Base-by-base conservation (phyloP, 2,797 vertebrate species). In the Ficedula albicollis region DNA sequence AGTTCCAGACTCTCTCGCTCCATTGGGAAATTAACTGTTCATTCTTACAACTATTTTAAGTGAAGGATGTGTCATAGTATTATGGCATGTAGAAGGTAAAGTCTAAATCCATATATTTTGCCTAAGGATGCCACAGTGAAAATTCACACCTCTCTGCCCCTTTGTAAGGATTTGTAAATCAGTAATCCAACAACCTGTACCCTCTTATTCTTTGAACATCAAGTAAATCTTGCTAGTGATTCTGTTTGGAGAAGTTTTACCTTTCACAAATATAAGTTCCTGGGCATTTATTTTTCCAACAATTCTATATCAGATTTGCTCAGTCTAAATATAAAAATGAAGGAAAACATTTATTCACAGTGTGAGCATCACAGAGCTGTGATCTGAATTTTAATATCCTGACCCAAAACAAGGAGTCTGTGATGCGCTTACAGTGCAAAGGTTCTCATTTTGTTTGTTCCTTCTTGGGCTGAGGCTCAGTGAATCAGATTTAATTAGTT, bases 321-420 rank as follows among this genome's bases (percentile, higher is more conserved):
- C 51, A 59, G 49, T 56, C 68, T 67, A 49, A 82, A 79, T 54
- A 81, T 22, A 77, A 89, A 86, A 86, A 21, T 2, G 6, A 84
- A 89, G 63, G 20, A 51, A 79, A 94, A 41, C 9, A 38, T 56
- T 73, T 82, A 32, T 90, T 87, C 26, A 29, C 1, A 0, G 44
- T 54, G n/a, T 16, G 29, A 64, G 20, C 48, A 79, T 51, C 77
- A 76, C 44, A 91, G 32, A 82, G 48, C 70, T 90, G 21, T 4
- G 4, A 67, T 86, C 48, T 69, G 77, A 76, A 97, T 93, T 90
- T 81, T 88, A 95, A 91, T 93, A 93, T 90, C 77, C 83, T 88
- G 76, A 55, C 67, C 43, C 62, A 84, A 91, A 72, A 25, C 2
- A 6, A 70, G 25, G 59, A 41, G 34, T 58, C 19, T 1, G 10